Percentiles rank a stretch among this genome's conserved stretches.
phyloP scores from a whole-genome alignment of 2,888 invertebrate genomes.

The Chloroclysta siterata region DNA sequence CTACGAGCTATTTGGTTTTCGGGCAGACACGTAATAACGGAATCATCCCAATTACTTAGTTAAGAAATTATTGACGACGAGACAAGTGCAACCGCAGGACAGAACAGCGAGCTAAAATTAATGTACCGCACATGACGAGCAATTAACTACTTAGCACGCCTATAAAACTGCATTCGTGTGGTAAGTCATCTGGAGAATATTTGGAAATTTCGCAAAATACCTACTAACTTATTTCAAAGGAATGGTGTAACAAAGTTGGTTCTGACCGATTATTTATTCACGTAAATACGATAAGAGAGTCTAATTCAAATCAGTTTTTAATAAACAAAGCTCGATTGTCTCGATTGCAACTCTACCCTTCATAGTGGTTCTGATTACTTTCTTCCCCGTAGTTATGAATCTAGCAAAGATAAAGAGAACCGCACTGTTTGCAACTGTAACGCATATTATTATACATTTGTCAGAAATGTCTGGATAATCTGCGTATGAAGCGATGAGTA shows the following conservation, averaged over 20 bases:
- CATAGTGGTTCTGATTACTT: too few relatives aligned
- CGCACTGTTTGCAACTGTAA: too few relatives aligned
- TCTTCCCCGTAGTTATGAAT: too few relatives aligned
- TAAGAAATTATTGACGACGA: neutral
- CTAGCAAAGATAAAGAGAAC: too few relatives aligned
- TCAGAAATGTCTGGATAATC: slow-evolving; percentile 5
- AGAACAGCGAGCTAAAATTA: slow-evolving; percentile 38
- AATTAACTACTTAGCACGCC: slow-evolving; percentile 30
- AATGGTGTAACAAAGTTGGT: too few relatives aligned
- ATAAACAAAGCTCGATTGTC: too few relatives aligned
- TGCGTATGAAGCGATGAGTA: slow-evolving; percentile 9
- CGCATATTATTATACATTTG: neutral
- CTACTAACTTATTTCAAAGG: neutral
- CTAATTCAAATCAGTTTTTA: too few relatives aligned
- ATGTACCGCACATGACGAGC: slow-evolving; percentile 34
- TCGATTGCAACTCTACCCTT: too few relatives aligned
- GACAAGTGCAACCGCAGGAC: too few relatives aligned
- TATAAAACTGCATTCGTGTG: slow-evolving; percentile 27
- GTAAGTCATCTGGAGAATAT: slow-evolving; percentile 10
- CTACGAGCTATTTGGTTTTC: neutral
- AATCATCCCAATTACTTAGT: neutral
- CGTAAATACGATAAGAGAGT: too few relatives aligned
- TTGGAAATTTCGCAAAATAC: neutral
- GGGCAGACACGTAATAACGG: neutral
- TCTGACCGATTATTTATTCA: too few relatives aligned